Percentiles rank a stretch among this genome's conserved stretches.
Conservation (phyloP, 2,888 invertebrate species). For the Eristalis intricaria region DNA sequence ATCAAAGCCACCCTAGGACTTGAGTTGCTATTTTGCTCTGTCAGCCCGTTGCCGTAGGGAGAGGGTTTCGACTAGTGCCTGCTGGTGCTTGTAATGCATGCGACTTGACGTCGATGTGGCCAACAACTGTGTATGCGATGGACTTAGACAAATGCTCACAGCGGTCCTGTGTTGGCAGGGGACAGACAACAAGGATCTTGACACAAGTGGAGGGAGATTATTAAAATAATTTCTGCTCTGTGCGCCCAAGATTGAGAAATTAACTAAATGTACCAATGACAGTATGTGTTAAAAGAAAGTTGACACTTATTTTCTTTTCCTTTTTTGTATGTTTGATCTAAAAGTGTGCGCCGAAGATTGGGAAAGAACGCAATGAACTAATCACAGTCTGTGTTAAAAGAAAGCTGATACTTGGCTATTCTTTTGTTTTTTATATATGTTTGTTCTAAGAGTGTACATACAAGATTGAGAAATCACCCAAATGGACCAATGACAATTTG, state of each 20-base stretch:
- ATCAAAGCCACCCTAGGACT: slow-evolving; percentile 65
- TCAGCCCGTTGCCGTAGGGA: slow-evolving; percentile 28
- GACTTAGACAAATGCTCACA: slow-evolving; percentile 58
- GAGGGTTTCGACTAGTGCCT: too few species aligned
- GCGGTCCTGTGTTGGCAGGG: slow-evolving; percentile 42
- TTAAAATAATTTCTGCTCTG: slow-evolving; percentile 42
- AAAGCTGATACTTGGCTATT: background rate
- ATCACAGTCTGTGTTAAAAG: slow-evolving; percentile 38
- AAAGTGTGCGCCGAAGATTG: slow-evolving; percentile 34
- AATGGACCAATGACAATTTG: slow-evolving; percentile 35
- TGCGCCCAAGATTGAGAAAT: slow-evolving; percentile 37
- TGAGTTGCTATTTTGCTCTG: slow-evolving; percentile 57
- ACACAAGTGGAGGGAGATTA: slow-evolving; percentile 28
- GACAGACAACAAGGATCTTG: slow-evolving; percentile 30
- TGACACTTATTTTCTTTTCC: background rate
- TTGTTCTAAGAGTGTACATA: too few species aligned
- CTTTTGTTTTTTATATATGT: too few species aligned
- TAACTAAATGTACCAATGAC: slow-evolving; percentile 12
- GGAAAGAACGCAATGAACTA: slow-evolving; percentile 14
- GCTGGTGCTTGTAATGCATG: background rate
- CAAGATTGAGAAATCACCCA: slow-evolving; percentile 19
- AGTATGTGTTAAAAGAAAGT: slow-evolving; percentile 30
- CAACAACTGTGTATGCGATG: slow-evolving; percentile 48
- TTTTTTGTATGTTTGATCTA: too few species aligned
- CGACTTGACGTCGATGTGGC: slow-evolving; percentile 40